Base-by-base conservation (phyloP, 2,888 invertebrate genomes). In the Boloria selene region DNA sequence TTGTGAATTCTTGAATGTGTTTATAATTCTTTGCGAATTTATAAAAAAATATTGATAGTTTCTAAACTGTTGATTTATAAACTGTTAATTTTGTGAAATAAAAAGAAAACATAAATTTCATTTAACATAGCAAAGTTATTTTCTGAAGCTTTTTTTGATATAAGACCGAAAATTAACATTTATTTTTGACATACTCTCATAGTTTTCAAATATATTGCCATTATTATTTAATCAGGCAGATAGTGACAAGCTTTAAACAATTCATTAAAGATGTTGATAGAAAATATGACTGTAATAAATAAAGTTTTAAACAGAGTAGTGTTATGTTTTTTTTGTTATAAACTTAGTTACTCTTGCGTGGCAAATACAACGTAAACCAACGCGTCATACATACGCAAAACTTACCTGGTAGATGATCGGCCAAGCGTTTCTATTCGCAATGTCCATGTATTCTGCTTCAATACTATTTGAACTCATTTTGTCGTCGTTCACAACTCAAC, bases 401-500 rank as follows among this genome's bases (percentile, higher is more conserved):
- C 86, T 71, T 76, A 96, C 96, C 95, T 95, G 95, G 87, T 94
- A 96, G 72, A 95, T 87, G 73, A 93, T 85, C 70, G 93, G 88
- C 97, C 96, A 97, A 73, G 94, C 95, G 82, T 94, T 94, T 79
- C 93, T 94, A 74, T 93, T 93, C 78, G 94, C 94, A 77, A 96
- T 94, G 81, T 95, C 94, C 77, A 93, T 88, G 88, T 95, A 96
- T 88, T 97, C 96, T 61, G 94, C 93, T 89, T 96, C 96, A 73
- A 97, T 77, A 65, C 77, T 83, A 74, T 79, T 84, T 38, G 74
- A 71, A 77, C 67, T 77, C 80, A 80, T 82, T 69, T 79, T 82
- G 65, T 74, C 75, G 66, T 74, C 76, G 72, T 77, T 78, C 78
- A 81, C 78, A 73, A 68, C 71, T 69, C 70, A 72, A 74, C 74